phyloP scores from a whole-genome alignment of 1,140 invertebrate genomes.

The Probaryconus sp. region DNA sequence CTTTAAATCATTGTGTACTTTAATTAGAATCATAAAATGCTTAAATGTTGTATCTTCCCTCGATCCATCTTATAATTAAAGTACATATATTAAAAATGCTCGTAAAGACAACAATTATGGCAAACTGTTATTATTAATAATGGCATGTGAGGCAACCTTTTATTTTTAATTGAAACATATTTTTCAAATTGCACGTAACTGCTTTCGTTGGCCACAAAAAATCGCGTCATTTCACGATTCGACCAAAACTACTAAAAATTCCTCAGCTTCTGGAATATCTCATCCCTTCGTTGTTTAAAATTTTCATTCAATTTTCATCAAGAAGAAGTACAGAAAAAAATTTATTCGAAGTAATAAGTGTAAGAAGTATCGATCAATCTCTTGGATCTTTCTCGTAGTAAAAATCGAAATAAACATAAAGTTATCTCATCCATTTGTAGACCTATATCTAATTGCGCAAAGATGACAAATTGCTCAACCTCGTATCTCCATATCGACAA shows the following conservation, averaged over 20 bases:
- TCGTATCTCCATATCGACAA: too few species aligned
- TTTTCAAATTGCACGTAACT: conserved; percentile 47
- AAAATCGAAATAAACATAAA: too few species aligned
- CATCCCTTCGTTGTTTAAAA: too few species aligned
- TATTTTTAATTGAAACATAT: conserved; percentile 56
- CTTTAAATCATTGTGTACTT: conserved; percentile 57
- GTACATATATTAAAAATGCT: conserved; percentile 53
- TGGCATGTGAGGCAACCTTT: conserved; percentile 45
- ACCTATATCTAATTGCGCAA: too few species aligned
- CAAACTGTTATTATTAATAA: conserved; percentile 53
- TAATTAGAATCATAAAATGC: conserved; percentile 58
- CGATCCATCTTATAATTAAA: conserved; percentile 56
- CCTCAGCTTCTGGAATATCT: conserved; percentile 37
- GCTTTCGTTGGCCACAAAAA: conserved; percentile 40
- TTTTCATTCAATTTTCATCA: too few species aligned
- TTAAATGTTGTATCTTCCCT: conserved; percentile 51
- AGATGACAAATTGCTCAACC: too few species aligned
- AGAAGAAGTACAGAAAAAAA: too few species aligned
- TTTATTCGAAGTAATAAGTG: too few species aligned
- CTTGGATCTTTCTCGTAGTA: too few species aligned
- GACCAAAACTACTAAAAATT: conserved; percentile 30
- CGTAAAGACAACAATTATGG: conserved; percentile 58
- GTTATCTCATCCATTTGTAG: too few species aligned
- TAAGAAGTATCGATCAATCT: too few species aligned
- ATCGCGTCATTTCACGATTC: conserved; percentile 47